Base-by-base conservation (phyloP, 2,113 vertebrate genomes). In the Sinocyclocheilus maitianheensis region DNA sequence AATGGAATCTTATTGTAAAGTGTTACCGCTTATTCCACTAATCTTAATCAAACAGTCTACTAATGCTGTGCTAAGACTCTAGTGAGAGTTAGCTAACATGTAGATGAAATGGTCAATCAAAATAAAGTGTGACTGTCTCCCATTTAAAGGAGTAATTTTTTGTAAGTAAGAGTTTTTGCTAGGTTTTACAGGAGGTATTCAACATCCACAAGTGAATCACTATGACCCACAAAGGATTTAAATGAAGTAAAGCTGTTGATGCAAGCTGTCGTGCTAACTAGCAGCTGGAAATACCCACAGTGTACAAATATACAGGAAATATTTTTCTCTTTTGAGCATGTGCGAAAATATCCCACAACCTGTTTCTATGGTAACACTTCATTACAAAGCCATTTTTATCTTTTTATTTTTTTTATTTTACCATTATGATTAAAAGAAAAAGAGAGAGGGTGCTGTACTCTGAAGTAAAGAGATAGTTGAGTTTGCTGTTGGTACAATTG, bases 301-400 rank as follows among this genome's bases (percentile, higher is more conserved):
- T 24, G 3, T 40, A 81, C 10, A 71, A 80, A 83, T 88, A 81
- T 77, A 80, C 37, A 86, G 81, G 90, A 78, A 88, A 84, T 20
- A 86, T 81, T 55, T 74, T 76, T 83, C 65, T 87, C 85, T 90
- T 87, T 65, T 18, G 3, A 53, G 55, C 20, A 11, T 84, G 60
- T 87, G 58, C 63, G 40, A 65, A 48, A 69, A 60, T 88, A 81
- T 55, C 46, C 24, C 91, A 84, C 85, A 81, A 90, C 82, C 85
- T 43, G 93, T 95, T 95, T 92, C 93, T 92, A 94, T 94, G 89
- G 94, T 90, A 94, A 94, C 94, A 62, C 87, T 88, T 94, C 94
- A 94, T 95, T 95, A 94, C 84, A 85, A 92, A 90, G 90, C 90
- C 1, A 2, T n/a, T n/a, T 40, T 71, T 9, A 87, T 75, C 46